Evolutionary conservation across 1,140 invertebrate species (phyloP), one percentile per base, ranked within the genome.

Genomic region (Drosophila azteca): DNA sequence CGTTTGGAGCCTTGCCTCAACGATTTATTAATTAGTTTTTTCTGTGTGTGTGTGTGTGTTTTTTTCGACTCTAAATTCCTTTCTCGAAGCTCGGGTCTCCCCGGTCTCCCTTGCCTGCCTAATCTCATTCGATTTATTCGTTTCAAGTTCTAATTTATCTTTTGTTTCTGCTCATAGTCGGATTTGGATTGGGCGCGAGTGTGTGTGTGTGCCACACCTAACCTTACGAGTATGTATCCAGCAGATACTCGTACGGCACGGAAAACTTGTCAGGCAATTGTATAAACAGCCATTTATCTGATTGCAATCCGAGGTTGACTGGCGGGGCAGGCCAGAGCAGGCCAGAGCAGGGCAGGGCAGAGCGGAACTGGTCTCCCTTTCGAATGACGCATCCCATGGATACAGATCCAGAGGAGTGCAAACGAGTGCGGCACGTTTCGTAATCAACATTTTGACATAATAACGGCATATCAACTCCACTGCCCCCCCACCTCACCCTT

Each of bases 91-190:
- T 31, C 29, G 29, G 29, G 29, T 2, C 29, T 29, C 1, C 29
- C 26, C 26, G 0, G 29, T 6, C 29, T 24, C 22, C 22, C 24
- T 49, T 41, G 65, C 52, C 74, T 74, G 72, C 66, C 67, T 71
- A 77, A 70, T 77, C 65, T 71, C 44, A 49, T 54, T 71, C 70
- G 71, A 88, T 87, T 87, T 88, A 87, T 87, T 88, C 82, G 79
- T 79, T 83, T 88, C 83, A 87, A 75, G 83, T 76, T 87, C 83
- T 87, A 88, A 87, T 88, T 87, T 88, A 87, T 83, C 70, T 88
- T 65, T 20, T 68, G 60, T 53, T 53, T 35, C n/a, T 49, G 45
- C 49, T 67, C 8, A 31, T 8, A 31, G 3, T 31, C 8, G 31
- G 31, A 31, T 8, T 26, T 5, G 31, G 7, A 31, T 31, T 35